phyloP scores from a whole-genome alignment of 2,888 invertebrate genomes.

The Dolichomitus sp. region DNA sequence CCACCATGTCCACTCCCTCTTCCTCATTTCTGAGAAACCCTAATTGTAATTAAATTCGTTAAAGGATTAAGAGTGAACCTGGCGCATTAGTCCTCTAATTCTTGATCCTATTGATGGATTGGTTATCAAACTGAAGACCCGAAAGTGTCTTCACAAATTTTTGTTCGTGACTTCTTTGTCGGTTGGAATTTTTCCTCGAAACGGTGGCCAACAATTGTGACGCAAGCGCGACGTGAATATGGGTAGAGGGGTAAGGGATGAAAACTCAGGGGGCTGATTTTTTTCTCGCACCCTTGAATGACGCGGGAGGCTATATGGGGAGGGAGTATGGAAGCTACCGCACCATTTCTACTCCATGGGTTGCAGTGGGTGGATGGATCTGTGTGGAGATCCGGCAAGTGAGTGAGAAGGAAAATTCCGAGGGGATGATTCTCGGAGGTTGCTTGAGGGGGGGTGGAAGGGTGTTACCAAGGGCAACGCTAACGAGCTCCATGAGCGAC shows the following conservation, averaged over 20 bases:
- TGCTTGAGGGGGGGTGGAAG: conserved; percentile 66
- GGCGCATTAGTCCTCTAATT: background rate
- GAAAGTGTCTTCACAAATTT: background rate
- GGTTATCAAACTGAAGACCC: background rate
- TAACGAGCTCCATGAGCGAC: conserved; percentile 86
- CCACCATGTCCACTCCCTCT: background rate
- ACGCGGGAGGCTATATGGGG: conserved; percentile 1
- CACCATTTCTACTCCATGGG: conserved; percentile 45
- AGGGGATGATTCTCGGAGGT: conserved; percentile 66
- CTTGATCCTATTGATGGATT: conserved; percentile 25
- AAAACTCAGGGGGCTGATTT: conserved; percentile 29
- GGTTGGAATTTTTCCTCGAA: background rate
- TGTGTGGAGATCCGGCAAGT: conserved; percentile 51
- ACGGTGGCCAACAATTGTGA: background rate
- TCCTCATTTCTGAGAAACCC: background rate
- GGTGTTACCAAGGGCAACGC: conserved; percentile 85
- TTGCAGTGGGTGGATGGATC: conserved; percentile 46
- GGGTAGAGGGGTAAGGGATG: conserved; percentile 18
- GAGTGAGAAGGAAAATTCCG: conserved; percentile 62
- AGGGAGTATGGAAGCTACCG: conserved; percentile 12
- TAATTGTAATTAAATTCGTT: conserved; percentile 58
- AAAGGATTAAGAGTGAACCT: conserved; percentile 20
- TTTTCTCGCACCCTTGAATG: conserved; percentile 40
- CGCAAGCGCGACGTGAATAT: conserved; percentile 23
- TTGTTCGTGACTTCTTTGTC: background rate